Percentiles rank a stretch among this genome's conserved stretches.
Evolutionary conservation across 2,797 vertebrate genomes (phyloP).

Genomic region (Rhadinocentrus ornatus): DNA sequence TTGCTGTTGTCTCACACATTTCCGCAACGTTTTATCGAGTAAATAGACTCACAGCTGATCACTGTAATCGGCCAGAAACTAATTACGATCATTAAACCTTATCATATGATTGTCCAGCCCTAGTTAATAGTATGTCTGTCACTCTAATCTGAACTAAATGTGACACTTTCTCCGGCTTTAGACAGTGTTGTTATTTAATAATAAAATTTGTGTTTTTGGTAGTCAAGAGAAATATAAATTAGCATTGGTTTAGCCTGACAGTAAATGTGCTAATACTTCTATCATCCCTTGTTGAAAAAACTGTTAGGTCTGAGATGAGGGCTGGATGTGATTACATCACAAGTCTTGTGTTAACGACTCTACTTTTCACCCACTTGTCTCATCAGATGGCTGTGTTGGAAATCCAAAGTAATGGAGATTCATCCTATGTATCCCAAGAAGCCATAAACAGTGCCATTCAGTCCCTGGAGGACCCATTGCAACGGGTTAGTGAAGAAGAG

Average conservation of each 20-base stretch:
- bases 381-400: slow-evolving; percentile 97
- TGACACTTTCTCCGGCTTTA: not conserved
- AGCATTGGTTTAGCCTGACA: not conserved
- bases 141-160: not conserved
- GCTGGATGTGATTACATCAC: not conserved
- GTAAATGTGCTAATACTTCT: not conserved
- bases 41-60: not conserved
- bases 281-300: not conserved
- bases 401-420: slow-evolving; percentile 98
- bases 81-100: too few relatives aligned
- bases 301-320: not conserved
- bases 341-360: slow-evolving; percentile 2
- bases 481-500: slow-evolving; percentile 60
- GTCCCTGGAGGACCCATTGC: slow-evolving; percentile 92
- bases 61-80: too few relatives aligned
- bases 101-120: too few relatives aligned
- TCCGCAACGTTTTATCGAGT: not conserved
- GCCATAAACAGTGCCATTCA: slow-evolving; percentile 98
- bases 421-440: slow-evolving; percentile 97
- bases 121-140: too few relatives aligned
- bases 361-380: not conserved
- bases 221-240: not conserved
- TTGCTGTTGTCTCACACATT: not conserved
- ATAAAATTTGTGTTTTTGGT: not conserved
- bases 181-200: not conserved